Evolutionary conservation across 2,113 vertebrate species (phyloP), one percentile per base, ranked within the genome.

Genomic region (Butorides virescens): DNA sequence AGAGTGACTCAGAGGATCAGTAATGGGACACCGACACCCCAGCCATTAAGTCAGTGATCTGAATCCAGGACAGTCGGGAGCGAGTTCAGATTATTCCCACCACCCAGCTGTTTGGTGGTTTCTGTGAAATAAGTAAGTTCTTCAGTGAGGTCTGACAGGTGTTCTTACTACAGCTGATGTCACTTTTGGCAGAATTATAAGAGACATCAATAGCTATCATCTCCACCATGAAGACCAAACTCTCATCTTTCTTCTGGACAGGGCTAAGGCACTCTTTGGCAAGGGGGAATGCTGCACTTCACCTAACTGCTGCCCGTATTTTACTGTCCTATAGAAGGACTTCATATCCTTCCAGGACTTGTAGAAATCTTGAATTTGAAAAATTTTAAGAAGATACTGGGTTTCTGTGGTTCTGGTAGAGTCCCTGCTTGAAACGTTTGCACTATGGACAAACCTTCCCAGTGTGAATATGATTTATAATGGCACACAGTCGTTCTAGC

Each of bases 21-120:
- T 87, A 91, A 85, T 3, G 20, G 76, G 83, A 97, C 37, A 75
- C 61, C 1, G 7, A 53, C 56, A 74, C 21, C 61, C 8, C 86
- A 83, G 90, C n/a, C 79, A 75, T 63, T 53, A 81, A 79, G 76
- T 89, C 91, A 93, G 71, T 67, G 80, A 27, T 85, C 83, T 56
- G 92, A 94, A 94, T 92, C 84, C n/a, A 72, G 91, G 83, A 87
- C 92, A 96, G 75, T 21, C 26, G 65, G 79, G 52, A 92, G 61
- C 0, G 2, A 94, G 68, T 74, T 80, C 65, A 94, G 78, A 37
- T 87, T 79, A 81, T 92, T 91, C 21, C 83, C 37, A n/a, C 37
- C 46, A 13, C 49, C 66, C 80, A 97, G 89, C 80, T 95, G 86
- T 32, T 55, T 29, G 52, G 61, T 87, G 65, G 65, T 76, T 72